These are phyloP conservation scores for Sylvia atricapilla DNA, from an alignment of 2,113 vertebrate genomes.

Conservation along the genomic window DNA sequence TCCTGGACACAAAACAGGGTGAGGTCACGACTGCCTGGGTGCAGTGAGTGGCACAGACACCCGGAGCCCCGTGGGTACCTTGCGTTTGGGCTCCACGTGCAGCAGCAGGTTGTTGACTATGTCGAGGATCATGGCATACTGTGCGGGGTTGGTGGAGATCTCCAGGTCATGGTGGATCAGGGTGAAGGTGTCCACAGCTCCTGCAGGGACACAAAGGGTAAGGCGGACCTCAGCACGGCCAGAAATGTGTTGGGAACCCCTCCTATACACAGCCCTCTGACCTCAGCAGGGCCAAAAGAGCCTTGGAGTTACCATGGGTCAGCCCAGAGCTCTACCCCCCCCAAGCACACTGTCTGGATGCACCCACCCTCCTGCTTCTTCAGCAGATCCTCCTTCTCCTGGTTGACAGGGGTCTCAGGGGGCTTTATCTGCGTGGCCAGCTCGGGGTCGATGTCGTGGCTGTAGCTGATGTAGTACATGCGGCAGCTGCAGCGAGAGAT, in stretches of 20 bases:
- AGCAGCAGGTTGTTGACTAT: constrained; percentile 97
- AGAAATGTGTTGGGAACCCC: not conserved
- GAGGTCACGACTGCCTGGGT: not conserved
- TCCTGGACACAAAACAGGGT: constrained; percentile 72
- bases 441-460: constrained; percentile 95
- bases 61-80: constrained; percentile 68
- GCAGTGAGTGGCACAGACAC: fast-evolving
- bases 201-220: constrained; percentile 54
- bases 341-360: not conserved
- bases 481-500: constrained; percentile 97
- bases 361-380: constrained; percentile 93
- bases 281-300: not conserved
- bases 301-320: not conserved
- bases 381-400: constrained; percentile 93
- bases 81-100: constrained; percentile 94
- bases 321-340: not conserved
- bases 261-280: not conserved
- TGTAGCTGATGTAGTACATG: constrained; percentile 99
- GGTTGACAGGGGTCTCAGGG: constrained; percentile 83
- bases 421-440: constrained; percentile 96
- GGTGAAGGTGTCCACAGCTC: constrained; percentile 96
- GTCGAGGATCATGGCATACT: constrained; percentile 98
- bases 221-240: not conserved
- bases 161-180: constrained; percentile 97
- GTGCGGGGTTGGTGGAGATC: constrained; percentile 96